These are phyloP conservation scores for Acyrthosiphon pisum DNA, from an alignment of 1,140 invertebrate species.

Conservation along the genomic window DNA sequence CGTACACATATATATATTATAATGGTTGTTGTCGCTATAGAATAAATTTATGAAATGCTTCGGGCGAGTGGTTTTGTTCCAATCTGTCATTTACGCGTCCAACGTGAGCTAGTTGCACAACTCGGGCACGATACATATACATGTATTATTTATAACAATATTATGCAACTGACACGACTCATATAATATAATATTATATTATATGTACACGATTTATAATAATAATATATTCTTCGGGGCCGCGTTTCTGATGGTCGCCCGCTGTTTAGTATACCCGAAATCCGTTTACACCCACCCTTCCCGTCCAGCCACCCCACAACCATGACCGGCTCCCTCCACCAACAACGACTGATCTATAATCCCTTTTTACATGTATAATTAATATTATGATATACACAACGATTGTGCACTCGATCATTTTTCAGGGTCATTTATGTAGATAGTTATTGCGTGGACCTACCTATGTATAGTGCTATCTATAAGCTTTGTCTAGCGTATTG, in stretches of 20 bases:
- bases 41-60: conserved; percentile 32
- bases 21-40: background rate
- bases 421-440: background rate
- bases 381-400: background rate
- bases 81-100: conserved; percentile 44
- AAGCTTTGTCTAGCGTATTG: background rate
- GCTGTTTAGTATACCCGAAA: background rate
- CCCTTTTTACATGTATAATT: background rate
- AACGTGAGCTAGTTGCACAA: background rate
- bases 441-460: background rate
- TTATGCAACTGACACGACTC: conserved; percentile 15
- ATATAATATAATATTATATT: background rate
- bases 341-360: background rate
- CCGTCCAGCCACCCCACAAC: too few relatives aligned
- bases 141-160: background rate
- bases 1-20: background rate
- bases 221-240: background rate
- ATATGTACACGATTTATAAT: background rate
- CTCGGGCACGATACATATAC: background rate
- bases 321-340: too few relatives aligned
- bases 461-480: background rate
- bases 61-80: conserved; percentile 35
- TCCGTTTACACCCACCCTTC: background rate
- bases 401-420: background rate
- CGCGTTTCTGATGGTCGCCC: background rate